A percentile compares a stretch with the other conserved stretches of the same genome.
These are phyloP conservation scores for Sinhomidia bicolor DNA, from an alignment of 2,888 invertebrate genomes.

Conservation along the genomic window DNA sequence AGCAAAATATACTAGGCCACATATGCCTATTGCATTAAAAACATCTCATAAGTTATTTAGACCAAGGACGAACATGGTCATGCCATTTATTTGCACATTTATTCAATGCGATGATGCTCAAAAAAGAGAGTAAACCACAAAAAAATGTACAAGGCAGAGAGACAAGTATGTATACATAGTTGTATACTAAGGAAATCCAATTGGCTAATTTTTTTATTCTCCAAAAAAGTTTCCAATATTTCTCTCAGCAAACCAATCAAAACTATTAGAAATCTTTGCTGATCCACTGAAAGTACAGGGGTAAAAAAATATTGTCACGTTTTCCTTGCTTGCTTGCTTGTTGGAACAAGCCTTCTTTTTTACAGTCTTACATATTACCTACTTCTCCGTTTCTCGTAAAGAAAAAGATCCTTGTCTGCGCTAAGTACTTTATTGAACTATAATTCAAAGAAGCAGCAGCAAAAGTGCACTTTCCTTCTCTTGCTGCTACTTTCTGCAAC, in stretches of 20 bases:
- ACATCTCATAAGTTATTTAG: slow-evolving; percentile 64
- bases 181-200: slow-evolving; percentile 1
- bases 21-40: slow-evolving; percentile 38
- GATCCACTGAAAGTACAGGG: slow-evolving; percentile 4
- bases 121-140: slow-evolving; percentile 9
- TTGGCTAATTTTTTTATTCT: background rate
- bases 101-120: slow-evolving; percentile 1
- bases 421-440: background rate
- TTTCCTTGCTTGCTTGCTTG: too few relatives aligned
- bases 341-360: too few relatives aligned
- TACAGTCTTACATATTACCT: background rate
- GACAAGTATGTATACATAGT: background rate
- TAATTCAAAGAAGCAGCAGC: slow-evolving; percentile 15
- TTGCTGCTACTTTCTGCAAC: slow-evolving; percentile 2
- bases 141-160: background rate
- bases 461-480: background rate
- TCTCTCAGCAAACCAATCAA: slow-evolving; percentile 34
- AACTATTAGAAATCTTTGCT: slow-evolving; percentile 56
- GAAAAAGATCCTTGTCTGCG: background rate
- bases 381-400: background rate
- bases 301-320: slow-evolving; percentile 30
- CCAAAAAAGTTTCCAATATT: slow-evolving; percentile 37
- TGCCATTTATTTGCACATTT: slow-evolving; percentile 59
- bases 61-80: slow-evolving; percentile 67
- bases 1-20: background rate